Evolutionary conservation across 2,888 invertebrate species (phyloP).

Genomic region (Calliphora vomitoria): DNA sequence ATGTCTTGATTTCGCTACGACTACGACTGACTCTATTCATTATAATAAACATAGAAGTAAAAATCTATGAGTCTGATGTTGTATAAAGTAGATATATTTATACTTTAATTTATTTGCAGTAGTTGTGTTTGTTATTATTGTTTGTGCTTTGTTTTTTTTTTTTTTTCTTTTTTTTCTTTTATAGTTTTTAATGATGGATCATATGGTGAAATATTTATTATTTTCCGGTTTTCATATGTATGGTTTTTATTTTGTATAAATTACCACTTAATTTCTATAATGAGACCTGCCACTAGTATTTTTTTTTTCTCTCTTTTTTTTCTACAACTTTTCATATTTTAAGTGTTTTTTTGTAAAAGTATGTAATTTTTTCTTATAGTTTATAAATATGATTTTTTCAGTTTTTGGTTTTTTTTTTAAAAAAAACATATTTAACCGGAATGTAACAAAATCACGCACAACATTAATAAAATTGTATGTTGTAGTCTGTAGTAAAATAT

Average conservation of each 20-base stretch:
- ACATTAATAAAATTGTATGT: constrained; percentile 35
- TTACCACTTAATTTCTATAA: constrained; percentile 71
- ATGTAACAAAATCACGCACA: constrained; percentile 53
- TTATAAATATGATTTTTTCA: constrained; percentile 19
- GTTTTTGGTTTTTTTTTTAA: neutral
- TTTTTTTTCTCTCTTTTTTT: constrained; percentile 2
- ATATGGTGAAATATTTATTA: constrained; percentile 70
- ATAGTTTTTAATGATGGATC: constrained; percentile 53
- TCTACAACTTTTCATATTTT: constrained; percentile 14
- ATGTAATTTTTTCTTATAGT: neutral
- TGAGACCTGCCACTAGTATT: constrained; percentile 63
- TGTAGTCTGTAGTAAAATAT: constrained; percentile 2
- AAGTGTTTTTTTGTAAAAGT: neutral
- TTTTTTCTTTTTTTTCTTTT: neutral
- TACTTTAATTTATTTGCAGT: constrained; percentile 51
- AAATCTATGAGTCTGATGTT: constrained; percentile 8
- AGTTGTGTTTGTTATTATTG: constrained; percentile 5
- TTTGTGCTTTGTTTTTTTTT: constrained; percentile 10
- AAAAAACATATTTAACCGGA: constrained; percentile 28
- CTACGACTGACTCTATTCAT: constrained; percentile 30
- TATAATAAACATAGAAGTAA: constrained; percentile 32
- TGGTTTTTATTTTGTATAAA: constrained; percentile 58
- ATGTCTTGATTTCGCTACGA: constrained; percentile 61
- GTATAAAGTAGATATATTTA: constrained; percentile 34
- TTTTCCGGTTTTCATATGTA: constrained; percentile 68